Conservation (phyloP, 1,140 invertebrate species). For the Euwallacea similis region DNA sequence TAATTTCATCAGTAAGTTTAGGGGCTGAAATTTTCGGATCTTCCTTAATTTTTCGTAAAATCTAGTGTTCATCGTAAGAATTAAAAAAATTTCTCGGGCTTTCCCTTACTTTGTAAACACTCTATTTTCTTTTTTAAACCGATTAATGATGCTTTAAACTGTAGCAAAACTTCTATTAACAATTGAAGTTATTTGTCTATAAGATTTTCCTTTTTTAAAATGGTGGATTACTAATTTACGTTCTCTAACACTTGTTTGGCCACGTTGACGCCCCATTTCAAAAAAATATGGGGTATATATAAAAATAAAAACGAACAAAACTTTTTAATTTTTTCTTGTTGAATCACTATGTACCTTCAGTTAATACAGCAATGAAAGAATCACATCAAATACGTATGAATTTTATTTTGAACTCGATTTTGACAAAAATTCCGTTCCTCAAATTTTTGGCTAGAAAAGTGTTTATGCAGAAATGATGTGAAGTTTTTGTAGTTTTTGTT, state of each 20-base stretch:
- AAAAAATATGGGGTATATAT: too few species aligned
- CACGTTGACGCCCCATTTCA: too few species aligned
- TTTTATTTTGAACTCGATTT: neutral
- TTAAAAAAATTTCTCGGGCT: neutral
- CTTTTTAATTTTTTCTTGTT: too few species aligned
- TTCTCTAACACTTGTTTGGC: neutral
- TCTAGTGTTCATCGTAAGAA: neutral
- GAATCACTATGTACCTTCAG: too few species aligned
- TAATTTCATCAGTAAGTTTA: constrained; percentile 1
- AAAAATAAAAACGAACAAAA: too few species aligned
- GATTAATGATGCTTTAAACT: neutral
- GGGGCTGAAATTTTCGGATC: neutral
- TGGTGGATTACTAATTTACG: neutral
- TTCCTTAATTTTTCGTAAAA: neutral
- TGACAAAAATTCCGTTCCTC: neutral
- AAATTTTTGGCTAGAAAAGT: neutral
- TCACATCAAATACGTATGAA: too few species aligned
- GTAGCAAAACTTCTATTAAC: neutral
- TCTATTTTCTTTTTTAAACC: neutral
- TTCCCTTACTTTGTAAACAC: neutral
- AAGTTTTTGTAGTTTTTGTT: too few species aligned
- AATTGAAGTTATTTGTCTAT: neutral
- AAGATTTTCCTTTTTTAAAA: neutral
- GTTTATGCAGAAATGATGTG: neutral
- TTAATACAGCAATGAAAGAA: too few species aligned